These are phyloP conservation scores for Chrysaora quinquecirrha DNA, from an alignment of 30 jellyfish, hydroid and myxozoan genomes.

Conservation along the genomic window DNA sequence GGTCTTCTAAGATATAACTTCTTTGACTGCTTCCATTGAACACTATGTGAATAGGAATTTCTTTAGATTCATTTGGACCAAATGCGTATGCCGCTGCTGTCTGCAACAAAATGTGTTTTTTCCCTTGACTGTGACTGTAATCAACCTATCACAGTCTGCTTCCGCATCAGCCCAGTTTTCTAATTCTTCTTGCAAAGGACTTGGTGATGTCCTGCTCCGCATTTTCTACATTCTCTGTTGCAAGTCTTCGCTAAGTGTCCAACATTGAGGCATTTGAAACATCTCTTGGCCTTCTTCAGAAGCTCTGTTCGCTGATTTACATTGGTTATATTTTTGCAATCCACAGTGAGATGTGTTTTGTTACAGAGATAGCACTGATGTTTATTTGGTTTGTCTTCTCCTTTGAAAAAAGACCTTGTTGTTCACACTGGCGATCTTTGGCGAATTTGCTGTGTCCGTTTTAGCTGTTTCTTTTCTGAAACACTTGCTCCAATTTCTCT, in stretches of 20 bases:
- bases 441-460: neutral
- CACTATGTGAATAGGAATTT: constrained; percentile 16
- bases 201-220: constrained; percentile 26
- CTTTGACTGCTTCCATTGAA: constrained; percentile 57
- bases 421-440: constrained; percentile 19
- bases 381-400: neutral
- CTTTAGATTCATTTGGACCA: constrained; percentile 38
- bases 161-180: neutral
- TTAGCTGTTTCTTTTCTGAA: neutral
- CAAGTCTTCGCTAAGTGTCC: constrained; percentile 50
- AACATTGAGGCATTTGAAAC: constrained; percentile 31
- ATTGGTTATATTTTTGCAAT: constrained; percentile 33
- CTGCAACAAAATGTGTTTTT: constrained; percentile 43
- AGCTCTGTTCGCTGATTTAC: constrained; percentile 11
- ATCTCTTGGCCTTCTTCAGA: constrained; percentile 26
- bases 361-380: constrained; percentile 34
- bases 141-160: neutral
- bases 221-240: neutral
- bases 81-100: constrained; percentile 45
- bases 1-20: constrained; percentile 45
- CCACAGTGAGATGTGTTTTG: constrained; percentile 30
- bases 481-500: constrained; percentile 36
- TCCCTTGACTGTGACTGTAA: constrained; percentile 49
- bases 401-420: constrained; percentile 14
- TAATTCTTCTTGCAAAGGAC: constrained; percentile 15